Evolutionary conservation across 2,797 vertebrate species (phyloP).

Genomic region (Leuciscus waleckii): DNA sequence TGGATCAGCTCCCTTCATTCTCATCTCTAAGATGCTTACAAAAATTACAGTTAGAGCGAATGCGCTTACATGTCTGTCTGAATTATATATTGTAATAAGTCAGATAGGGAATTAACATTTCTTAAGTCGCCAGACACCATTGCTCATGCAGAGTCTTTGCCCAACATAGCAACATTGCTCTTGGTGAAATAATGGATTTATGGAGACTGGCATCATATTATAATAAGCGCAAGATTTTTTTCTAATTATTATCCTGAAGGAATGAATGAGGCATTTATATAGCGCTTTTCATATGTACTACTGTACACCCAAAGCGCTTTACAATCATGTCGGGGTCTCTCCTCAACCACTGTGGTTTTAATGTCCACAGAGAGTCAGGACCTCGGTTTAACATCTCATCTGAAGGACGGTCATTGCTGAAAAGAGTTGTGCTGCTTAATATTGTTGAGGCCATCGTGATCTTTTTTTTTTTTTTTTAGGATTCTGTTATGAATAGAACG

Average conservation of each 20-base stretch:
- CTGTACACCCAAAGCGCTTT: no score
- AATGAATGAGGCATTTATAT: no score
- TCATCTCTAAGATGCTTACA: conserved; percentile 42
- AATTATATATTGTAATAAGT: conserved; percentile 24
- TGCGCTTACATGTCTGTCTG: conserved; percentile 32
- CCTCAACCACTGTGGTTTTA: no score
- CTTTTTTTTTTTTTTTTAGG: neutral
- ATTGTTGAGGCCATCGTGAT: neutral
- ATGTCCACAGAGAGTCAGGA: no score
- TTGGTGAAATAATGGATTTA: neutral
- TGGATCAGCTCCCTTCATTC: conserved; percentile 37
- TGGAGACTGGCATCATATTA: neutral
- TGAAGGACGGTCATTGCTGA: no score
- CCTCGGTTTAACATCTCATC: no score
- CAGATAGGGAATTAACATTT: conserved; percentile 27
- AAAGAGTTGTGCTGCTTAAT: no score
- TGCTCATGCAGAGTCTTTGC: neutral
- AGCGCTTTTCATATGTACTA: no score
- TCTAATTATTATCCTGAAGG: no score
- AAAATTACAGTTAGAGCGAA: conserved; percentile 26
- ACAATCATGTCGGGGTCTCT: no score
- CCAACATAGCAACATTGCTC: conserved; percentile 4
- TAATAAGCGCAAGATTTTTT: neutral
- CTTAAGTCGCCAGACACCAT: neutral
- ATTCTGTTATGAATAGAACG: neutral